Evolutionary conservation across 2,888 invertebrate species (phyloP).

Genomic region (Synanthedon myopaeformis): DNA sequence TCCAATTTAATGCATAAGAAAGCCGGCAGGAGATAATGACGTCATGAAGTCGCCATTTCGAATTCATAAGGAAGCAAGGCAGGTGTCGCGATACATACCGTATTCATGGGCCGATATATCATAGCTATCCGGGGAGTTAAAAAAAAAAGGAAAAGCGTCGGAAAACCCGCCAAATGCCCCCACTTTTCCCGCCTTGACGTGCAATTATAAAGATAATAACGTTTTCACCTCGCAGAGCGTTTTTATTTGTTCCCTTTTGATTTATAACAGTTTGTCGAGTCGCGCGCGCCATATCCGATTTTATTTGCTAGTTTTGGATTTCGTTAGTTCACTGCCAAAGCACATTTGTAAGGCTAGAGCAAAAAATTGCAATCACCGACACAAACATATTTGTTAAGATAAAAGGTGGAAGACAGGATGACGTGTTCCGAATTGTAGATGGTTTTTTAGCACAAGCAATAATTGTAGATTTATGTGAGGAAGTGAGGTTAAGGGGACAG

Average conservation of each 20-base stretch:
- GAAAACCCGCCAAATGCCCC: conserved; percentile 30
- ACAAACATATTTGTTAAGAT: conserved; percentile 4
- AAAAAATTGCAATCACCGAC: conserved; percentile 7
- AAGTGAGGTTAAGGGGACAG: too few species aligned
- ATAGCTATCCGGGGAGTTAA: conserved; percentile 31
- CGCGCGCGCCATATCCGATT: conserved; percentile 16
- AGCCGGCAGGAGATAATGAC: conserved; percentile 36
- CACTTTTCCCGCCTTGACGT: conserved; percentile 58
- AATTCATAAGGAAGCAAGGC: conserved; percentile 57
- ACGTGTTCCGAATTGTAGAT: too few species aligned
- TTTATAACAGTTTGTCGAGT: conserved; percentile 53
- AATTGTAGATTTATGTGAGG: too few species aligned
- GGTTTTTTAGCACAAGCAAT: too few species aligned
- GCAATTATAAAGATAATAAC: conserved; percentile 71
- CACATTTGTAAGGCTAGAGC: conserved; percentile 1
- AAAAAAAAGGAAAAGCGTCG: conserved; percentile 31
- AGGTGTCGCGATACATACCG: conserved; percentile 62
- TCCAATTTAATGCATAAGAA: conserved; percentile 20
- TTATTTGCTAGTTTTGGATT: conserved; percentile 2
- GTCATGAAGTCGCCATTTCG: conserved; percentile 47
- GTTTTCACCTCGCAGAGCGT: conserved; percentile 59
- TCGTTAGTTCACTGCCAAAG: neutral
- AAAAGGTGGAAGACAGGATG: too few species aligned
- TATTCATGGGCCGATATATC: conserved; percentile 69
- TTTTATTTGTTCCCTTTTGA: conserved; percentile 65